Evolutionary conservation across 2,888 invertebrate species (phyloP).

Genomic region (Hymenopus coronatus): DNA sequence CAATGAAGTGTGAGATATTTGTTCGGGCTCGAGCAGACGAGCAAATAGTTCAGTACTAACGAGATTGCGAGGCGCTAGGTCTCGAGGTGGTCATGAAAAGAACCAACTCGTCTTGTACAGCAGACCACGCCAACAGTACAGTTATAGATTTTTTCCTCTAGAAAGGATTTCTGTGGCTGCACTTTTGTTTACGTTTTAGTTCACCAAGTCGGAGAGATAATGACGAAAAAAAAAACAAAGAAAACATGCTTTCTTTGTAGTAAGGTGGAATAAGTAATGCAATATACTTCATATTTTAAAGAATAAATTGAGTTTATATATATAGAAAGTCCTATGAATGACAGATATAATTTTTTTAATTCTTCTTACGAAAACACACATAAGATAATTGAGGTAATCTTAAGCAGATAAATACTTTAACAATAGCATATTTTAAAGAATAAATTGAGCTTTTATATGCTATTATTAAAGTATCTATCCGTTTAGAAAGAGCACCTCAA

Average conservation of each 20-base stretch:
- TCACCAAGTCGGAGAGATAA: background rate
- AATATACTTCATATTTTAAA: background rate
- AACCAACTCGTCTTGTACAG: background rate
- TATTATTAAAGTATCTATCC: no score
- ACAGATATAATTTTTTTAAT: no score
- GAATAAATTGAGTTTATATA: background rate
- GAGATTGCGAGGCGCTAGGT: background rate
- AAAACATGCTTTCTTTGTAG: background rate
- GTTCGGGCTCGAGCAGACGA: background rate
- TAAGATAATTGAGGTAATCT: no score
- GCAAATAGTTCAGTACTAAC: background rate
- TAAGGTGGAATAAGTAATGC: background rate
- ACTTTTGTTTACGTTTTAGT: background rate
- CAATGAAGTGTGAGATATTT: background rate
- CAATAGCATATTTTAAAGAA: background rate
- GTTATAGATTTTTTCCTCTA: background rate
- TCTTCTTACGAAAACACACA: no score
- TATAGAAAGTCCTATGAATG: no score
- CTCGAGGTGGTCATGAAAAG: background rate
- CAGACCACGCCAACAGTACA: background rate
- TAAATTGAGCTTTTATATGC: background rate
- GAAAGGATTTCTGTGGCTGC: background rate
- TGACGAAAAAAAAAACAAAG: background rate
- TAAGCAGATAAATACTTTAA: no score
- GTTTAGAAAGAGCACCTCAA: no score